Conservation (phyloP, 30 jellyfish, hydroid and myxozoan species). For the Rhopilema esculentum region DNA sequence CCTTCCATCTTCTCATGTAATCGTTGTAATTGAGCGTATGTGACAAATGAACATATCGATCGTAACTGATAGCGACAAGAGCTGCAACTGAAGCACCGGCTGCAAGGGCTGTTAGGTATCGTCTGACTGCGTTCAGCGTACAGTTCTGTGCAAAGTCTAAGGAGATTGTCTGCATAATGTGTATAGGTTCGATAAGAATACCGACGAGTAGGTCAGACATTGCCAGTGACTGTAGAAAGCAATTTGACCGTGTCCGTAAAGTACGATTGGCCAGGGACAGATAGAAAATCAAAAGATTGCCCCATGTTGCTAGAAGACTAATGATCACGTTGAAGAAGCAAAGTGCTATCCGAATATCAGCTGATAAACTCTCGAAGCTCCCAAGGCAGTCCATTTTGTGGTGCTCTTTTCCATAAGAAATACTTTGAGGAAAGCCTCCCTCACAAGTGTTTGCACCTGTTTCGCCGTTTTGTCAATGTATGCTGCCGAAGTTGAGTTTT, state of each 20-base stretch:
- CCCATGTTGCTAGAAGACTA: conserved; percentile 24
- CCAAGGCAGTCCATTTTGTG: conserved; percentile 24
- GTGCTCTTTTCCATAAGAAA: neutral
- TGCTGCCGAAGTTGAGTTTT: too few relatives aligned
- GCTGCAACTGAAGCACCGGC: conserved; percentile 56
- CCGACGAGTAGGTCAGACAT: conserved; percentile 49
- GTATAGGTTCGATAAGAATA: conserved; percentile 27
- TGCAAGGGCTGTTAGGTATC: conserved; percentile 33
- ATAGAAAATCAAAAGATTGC: conserved; percentile 39
- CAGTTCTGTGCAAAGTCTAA: conserved; percentile 29
- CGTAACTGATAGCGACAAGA: conserved; percentile 45
- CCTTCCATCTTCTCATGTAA: conserved; percentile 12
- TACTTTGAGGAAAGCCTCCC: neutral
- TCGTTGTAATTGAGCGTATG: conserved; percentile 31
- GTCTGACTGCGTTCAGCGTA: neutral
- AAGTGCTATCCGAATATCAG: conserved; percentile 4
- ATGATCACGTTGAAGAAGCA: conserved; percentile 12
- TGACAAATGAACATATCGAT: conserved; percentile 40
- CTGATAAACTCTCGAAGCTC: conserved; percentile 17
- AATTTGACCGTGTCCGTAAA: conserved; percentile 51
- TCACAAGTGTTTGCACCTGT: neutral
- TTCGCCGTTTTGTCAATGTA: neutral
- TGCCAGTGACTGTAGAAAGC: conserved; percentile 33
- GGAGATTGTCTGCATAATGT: conserved; percentile 25
- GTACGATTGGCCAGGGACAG: conserved; percentile 16